Percentiles rank a stretch among this genome's conserved stretches.
Conservation (phyloP, 2,113 vertebrate genomes). For the Centrocercus urophasianus region DNA sequence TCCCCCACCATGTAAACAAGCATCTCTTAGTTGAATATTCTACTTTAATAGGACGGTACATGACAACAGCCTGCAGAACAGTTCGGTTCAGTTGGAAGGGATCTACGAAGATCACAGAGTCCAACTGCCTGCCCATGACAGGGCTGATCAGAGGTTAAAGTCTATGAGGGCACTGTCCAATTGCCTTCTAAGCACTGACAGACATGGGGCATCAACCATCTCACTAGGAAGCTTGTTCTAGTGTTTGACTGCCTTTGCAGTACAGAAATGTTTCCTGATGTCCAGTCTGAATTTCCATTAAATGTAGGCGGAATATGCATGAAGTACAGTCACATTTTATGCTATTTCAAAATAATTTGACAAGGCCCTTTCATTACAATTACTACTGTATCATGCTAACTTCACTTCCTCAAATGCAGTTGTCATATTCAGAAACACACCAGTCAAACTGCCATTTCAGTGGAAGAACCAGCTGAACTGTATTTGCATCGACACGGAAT, state of each 20-base stretch:
- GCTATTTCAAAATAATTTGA: not conserved
- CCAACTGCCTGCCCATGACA: not conserved
- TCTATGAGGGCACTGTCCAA: not conserved
- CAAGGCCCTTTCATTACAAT: not conserved
- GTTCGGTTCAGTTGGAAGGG: not conserved
- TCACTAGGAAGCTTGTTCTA: not conserved
- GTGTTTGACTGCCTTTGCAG: not conserved
- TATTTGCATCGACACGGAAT: not conserved
- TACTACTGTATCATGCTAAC: not conserved
- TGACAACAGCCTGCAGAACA: not conserved
- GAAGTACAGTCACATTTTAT: not conserved
- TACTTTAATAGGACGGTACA: not conserved
- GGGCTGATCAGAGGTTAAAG: not conserved
- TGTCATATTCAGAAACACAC: not conserved
- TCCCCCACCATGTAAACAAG: not conserved
- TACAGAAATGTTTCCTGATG: not conserved
- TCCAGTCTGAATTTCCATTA: not conserved
- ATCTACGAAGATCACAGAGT: not conserved
- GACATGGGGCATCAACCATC: not conserved
- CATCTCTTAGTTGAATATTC: not conserved
- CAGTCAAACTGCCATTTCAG: not conserved
- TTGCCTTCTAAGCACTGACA: not conserved
- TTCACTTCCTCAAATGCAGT: not conserved
- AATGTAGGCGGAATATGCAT: fast-evolving
- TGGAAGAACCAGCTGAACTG: not conserved